Base-by-base conservation (phyloP, 2,797 vertebrate genomes). In the Enteromius radiatus region DNA sequence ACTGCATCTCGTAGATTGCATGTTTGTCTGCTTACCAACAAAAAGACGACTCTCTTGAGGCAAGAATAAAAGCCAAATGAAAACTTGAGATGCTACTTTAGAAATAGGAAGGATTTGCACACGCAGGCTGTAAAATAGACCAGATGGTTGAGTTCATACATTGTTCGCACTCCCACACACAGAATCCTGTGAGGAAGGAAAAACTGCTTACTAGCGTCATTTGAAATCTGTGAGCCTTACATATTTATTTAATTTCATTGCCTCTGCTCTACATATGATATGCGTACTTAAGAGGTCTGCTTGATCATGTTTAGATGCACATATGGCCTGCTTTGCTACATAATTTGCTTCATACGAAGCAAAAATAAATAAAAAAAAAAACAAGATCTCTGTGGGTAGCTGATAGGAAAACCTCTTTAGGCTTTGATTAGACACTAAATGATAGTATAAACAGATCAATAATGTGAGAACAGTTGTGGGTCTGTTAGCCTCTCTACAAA, bases 71-170 rank as follows among this genome's bases (percentile, higher is more conserved):
- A 81, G 26, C 76, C 87, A 93, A 91, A 93, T 94, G 92, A 93
- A 88, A 92, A 92, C 89, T 86, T 80, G 71, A 88, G 90, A 88
- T 91, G 87, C 28, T 76, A 89, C 92, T 92, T 89, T 88, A 90
- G 87, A 91, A 91, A 92, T 87, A 17, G n/a, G 90, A 92, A 86
- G 91, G 91, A 87, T 88, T 92, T 91, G 89, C 92, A 92, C 91
- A 93, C 17, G 67, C 90, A 80, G 59, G 71, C 86, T 85, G 75
- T 78, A 90, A 94, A 94, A 84, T 86, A 75, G 92, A 88, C 92
- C 94, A 95, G 92, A 95, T 95, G 92, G 73, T 33, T 36, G 84
- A 86, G 89, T 93, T 93, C 90, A 89, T 84, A 85, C 81, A 85
- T 88, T 94, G 91, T 90, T 91, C 78, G 85, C 82, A 69, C 85